Evolutionary conservation across 2,797 vertebrate species (phyloP).

Genomic region (Limnodromus scolopaceus): DNA sequence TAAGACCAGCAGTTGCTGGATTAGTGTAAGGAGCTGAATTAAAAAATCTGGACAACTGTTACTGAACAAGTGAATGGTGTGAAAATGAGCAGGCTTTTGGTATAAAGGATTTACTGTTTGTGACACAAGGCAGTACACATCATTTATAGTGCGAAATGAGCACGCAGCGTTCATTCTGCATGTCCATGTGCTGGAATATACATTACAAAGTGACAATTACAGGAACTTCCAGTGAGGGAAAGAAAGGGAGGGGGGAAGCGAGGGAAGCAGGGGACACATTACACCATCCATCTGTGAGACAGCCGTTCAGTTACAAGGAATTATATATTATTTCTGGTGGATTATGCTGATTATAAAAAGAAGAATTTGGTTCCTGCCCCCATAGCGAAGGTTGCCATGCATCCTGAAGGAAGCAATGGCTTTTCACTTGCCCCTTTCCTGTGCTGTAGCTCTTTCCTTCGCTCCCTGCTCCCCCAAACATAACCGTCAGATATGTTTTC

Average conservation of each 20-base stretch:
- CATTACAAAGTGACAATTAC: slow-evolving; percentile 78
- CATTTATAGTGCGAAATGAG: slow-evolving; percentile 68
- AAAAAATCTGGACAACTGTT: slow-evolving; percentile 86
- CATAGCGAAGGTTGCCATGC: slow-evolving; percentile 34
- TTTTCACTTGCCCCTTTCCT: slow-evolving; percentile 59
- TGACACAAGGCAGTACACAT: slow-evolving; percentile 78
- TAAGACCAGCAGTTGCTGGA: slow-evolving; percentile 84
- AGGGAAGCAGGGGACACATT: slow-evolving; percentile 66
- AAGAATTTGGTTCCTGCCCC: slow-evolving; percentile 72
- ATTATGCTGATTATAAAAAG: slow-evolving; percentile 81
- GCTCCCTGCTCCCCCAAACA: background rate
- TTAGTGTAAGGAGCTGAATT: slow-evolving; percentile 81
- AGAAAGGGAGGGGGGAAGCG: slow-evolving; percentile 50
- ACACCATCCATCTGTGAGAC: slow-evolving; percentile 83
- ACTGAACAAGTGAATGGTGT: slow-evolving; percentile 82
- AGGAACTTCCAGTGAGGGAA: slow-evolving; percentile 62
- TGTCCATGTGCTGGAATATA: slow-evolving; percentile 68
- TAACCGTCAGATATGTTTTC: accelerated
- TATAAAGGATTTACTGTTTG: slow-evolving; percentile 85
- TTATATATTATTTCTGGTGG: slow-evolving; percentile 84
- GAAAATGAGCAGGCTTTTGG: slow-evolving; percentile 81
- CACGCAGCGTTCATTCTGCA: slow-evolving; percentile 63
- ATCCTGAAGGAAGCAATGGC: slow-evolving; percentile 74
- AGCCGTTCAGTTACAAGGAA: slow-evolving; percentile 81
- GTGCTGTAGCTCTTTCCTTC: background rate